phyloP scores from a whole-genome alignment of 2,888 invertebrate genomes.

The Tridacna gigas region DNA sequence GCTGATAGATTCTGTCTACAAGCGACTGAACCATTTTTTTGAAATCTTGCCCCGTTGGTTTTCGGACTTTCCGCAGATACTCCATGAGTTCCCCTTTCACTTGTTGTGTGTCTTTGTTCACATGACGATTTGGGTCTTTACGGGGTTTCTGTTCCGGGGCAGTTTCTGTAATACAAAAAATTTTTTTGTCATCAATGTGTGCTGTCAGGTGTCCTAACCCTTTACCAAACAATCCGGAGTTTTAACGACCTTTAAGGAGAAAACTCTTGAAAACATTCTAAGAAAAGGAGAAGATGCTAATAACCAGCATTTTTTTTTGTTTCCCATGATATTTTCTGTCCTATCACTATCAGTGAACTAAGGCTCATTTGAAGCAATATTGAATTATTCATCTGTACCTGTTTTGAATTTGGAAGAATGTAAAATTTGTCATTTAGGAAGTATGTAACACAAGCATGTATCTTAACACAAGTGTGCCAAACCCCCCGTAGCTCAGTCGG shows the following conservation, averaged over 20 bases:
- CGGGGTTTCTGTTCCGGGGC: slow-evolving; percentile 54
- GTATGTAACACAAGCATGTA: no score
- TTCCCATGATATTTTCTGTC: background rate
- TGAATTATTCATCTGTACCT: no score
- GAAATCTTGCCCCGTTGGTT: slow-evolving; percentile 85
- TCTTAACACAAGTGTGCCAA: no score
- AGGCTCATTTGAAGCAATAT: no score
- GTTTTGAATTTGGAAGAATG: no score
- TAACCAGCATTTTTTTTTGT: background rate
- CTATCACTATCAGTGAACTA: no score
- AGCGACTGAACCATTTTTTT: slow-evolving; percentile 87
- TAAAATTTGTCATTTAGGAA: no score
- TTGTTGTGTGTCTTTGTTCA: slow-evolving; percentile 84
- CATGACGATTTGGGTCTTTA: slow-evolving; percentile 67
- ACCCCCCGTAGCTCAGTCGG: no score
- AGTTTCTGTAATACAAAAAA: slow-evolving; percentile 45
- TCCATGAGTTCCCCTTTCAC: slow-evolving; percentile 84
- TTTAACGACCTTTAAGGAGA: background rate
- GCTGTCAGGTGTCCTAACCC: background rate
- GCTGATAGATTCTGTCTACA: slow-evolving; percentile 83
- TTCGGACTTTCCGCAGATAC: slow-evolving; percentile 83
- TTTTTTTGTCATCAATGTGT: background rate
- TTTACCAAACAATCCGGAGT: background rate
- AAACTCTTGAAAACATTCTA: background rate
- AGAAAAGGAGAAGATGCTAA: background rate